Base-by-base conservation (phyloP, 1,140 invertebrate species). In the Drosophila persimilis region DNA sequence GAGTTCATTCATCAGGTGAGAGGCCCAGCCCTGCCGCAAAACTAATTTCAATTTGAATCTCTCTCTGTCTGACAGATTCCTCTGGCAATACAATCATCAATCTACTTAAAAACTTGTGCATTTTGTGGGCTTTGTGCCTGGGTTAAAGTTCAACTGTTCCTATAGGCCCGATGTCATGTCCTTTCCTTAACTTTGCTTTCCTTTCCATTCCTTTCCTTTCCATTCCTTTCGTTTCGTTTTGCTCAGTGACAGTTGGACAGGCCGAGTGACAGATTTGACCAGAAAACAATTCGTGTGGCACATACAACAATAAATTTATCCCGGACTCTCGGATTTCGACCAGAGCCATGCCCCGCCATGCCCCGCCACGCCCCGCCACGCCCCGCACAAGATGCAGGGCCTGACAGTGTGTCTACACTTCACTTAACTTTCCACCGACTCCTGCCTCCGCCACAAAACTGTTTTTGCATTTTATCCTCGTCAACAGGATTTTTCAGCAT, bases 251-350 rank as follows among this genome's bases (percentile, higher is more conserved):
- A 80, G 77, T 73, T 75, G 72, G 77, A 80, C 77, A 83, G 78
- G 57, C 69, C 73, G 78, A 83, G 78, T 80, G 78, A 80, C 79
- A 80, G 78, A 83, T 81, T 81, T 81, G 79, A 61, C 78, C 78
- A 83, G 79, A 83, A 80, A 80, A 80, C 78, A 80, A 77, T 80
- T 77, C 79, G 79, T 80, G 66, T 63, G 66, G 73, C 73, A 74
- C 61, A 73, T 81, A 76, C 76, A 71, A 65, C 69, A 77, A 81
- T 72, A 67, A 83, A 67, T 62, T 65, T 77, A 70, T 69, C 52
- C 66, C 51, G 46, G 51, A 69, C 64, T 43, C 52, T 20, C 35
- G 73, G 71, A 67, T 61, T 62, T 43, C 46, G 61, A 75, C 50
- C 43, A 53, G 52, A 59, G 45, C 26, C 7, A 31, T 26, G 0